Base-by-base conservation (phyloP, 2,113 vertebrate genomes). In the Forbesichthys agassizii region DNA sequence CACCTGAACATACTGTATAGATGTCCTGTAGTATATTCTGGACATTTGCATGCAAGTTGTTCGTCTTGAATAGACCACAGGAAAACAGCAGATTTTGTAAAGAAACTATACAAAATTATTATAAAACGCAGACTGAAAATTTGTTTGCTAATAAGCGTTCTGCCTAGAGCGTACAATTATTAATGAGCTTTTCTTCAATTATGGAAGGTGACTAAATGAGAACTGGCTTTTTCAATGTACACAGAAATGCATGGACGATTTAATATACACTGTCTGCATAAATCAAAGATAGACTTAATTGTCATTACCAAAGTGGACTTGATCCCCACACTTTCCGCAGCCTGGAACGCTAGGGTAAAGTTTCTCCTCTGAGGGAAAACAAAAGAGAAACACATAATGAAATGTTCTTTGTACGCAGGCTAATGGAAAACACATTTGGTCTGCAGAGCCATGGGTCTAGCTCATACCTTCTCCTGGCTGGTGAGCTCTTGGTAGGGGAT, bases 261-360 rank as follows among this genome's bases (percentile, higher is more conserved):
- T 5, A 42, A 42, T 8, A 42, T 42, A 42, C 7, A 42, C 36
- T 42, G 36, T 5, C 4, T 42, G 7, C 36, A 42, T 42, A 6
- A 42, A 6, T 42, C 4, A 42, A 1, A 8, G 7, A 42, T 42
- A 42, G 36, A 42, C 36, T n/a, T 6, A 3, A 13, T 48, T 11
- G 54, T 33, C 9, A 95, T 96, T 86, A 99, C 97, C 96, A 99
- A 91, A 71, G 96, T 97, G 87, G 95, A 98, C 86, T 98, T 99
- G 89, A 99, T 98, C 79, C 97, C 96, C 52, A 99, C 97, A 11
- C 97, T 99, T 87, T 98, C 96, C 33, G 97, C 97, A 11, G 97
- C 97, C 85, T 99, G 97, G 92, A 99, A 99, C 53, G 97, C 97
- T 82, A 99, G 87, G 0, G 94, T 96, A 87, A 98, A 98, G 88